Evolutionary conservation across 53 echinoderm and acorn worm genomes (phyloP).

Genomic region (Antedon mediterranea): DNA sequence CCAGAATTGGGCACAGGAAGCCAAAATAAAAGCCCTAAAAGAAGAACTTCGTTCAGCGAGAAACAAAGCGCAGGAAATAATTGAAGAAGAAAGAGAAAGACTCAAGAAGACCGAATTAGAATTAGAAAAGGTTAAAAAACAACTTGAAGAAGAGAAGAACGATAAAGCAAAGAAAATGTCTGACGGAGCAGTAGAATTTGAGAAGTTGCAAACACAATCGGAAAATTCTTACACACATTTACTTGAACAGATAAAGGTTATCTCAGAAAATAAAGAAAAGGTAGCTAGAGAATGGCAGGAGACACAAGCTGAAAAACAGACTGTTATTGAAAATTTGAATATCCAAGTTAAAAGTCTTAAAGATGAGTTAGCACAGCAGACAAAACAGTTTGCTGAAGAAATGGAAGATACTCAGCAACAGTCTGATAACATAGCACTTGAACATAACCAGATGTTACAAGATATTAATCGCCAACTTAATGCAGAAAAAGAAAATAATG

Average conservation of each 20-base stretch:
- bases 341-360: neutral
- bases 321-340: neutral
- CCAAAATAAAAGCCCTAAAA: slow-evolving; percentile 15
- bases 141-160: neutral
- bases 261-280: slow-evolving; percentile 8
- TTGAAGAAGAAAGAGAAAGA: slow-evolving; percentile 4
- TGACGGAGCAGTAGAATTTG: slow-evolving; percentile 3
- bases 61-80: neutral
- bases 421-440: slow-evolving; percentile 10
- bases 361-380: neutral
- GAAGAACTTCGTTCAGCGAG: slow-evolving; percentile 1
- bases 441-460: neutral
- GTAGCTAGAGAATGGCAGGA: neutral
- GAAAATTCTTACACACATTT: neutral
- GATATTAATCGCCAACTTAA: neutral
- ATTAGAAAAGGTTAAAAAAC: neutral
- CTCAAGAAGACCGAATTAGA: slow-evolving; percentile 5
- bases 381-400: neutral
- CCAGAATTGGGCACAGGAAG: slow-evolving; percentile 10
- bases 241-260: neutral
- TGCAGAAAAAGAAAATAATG: neutral
- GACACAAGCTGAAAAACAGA: neutral
- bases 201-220: slow-evolving; percentile 4
- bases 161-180: slow-evolving; percentile 8
- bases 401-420: slow-evolving; percentile 4